Evolutionary conservation across 2,113 vertebrate genomes (phyloP), one percentile per base, ranked within the genome.

Genomic region (Tychaedon coryphoeus): DNA sequence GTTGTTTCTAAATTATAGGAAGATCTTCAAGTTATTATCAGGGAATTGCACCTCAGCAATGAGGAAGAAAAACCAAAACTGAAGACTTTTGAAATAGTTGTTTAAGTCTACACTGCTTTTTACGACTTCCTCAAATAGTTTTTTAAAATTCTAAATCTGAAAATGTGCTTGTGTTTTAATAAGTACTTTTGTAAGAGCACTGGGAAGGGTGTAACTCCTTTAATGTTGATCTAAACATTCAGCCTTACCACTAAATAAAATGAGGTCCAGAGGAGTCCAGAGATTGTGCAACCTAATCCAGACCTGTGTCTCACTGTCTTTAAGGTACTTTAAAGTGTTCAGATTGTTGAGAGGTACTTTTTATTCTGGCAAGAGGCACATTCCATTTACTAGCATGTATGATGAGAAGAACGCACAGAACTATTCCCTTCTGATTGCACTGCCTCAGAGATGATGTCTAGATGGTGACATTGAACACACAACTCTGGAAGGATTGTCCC

Each of bases 361-460:
- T 19, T 61, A 19, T 60, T 89, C 81, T 90, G 51, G 70, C 71
- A 64, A 57, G 73, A 65, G 90, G 65, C 14, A 15, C 72, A 92
- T 77, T 97, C 91, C 83, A 80, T 45, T 95, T 91, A 34, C n/a
- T 86, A 88, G 10, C 70, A 60, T 67, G 45, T 78, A 14, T 95
- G 96, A 95, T 96, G 92, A 93, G 86, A 95, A 87, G 69, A 88
- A 74, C 88, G 76, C 66, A 67, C 77, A 90, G 67, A 82, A 19
- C 26, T 86, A 84, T 90, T 88, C 29, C 67, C 43, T 78, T 56
- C 54, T 79, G 95, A 57, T 76, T 95, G 85, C 75, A 54, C 79
- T 88, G 83, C 90, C 83, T 96, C 70, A 47, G 73, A 82, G 38
- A 33, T 86, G 60, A 36, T 73, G 50, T 48, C 69, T 83, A 31